Evolutionary conservation across 2,797 vertebrate species (phyloP).

Genomic region (Pristis pectinata): DNA sequence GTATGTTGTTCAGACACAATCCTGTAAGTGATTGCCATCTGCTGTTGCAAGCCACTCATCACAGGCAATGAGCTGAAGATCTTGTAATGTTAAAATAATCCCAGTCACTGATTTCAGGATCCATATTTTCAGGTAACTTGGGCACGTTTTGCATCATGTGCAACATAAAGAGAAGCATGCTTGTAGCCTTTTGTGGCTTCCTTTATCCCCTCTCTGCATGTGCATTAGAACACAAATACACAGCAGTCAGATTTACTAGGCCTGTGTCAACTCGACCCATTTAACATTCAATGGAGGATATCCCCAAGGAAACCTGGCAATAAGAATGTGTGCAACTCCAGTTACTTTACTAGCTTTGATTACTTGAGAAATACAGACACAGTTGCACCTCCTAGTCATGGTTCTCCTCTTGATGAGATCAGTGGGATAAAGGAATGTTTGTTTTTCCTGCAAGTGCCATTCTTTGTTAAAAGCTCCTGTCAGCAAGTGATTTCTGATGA

Average conservation of each 20-base stretch:
- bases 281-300: background rate
- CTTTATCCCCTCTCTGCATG: background rate
- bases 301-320: background rate
- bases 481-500: background rate
- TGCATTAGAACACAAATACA: background rate
- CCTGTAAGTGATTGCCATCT: conserved; percentile 26
- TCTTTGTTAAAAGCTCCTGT: background rate
- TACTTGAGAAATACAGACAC: background rate
- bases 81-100: background rate
- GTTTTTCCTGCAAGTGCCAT: background rate
- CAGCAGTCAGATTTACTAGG: background rate
- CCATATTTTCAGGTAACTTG: background rate
- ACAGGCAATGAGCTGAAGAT: background rate
- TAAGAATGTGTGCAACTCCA: background rate
- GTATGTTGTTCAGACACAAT: too few relatives aligned
- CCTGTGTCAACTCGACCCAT: background rate
- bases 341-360: background rate
- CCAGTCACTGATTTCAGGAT: background rate
- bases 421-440: background rate
- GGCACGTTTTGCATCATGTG: background rate
- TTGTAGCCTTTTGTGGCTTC: background rate
- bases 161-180: background rate
- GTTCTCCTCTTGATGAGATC: background rate
- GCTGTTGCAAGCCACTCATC: background rate
- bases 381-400: background rate